Evolutionary conservation across 2,113 vertebrate species (phyloP).

Genomic region (Ardeotis arabs): DNA sequence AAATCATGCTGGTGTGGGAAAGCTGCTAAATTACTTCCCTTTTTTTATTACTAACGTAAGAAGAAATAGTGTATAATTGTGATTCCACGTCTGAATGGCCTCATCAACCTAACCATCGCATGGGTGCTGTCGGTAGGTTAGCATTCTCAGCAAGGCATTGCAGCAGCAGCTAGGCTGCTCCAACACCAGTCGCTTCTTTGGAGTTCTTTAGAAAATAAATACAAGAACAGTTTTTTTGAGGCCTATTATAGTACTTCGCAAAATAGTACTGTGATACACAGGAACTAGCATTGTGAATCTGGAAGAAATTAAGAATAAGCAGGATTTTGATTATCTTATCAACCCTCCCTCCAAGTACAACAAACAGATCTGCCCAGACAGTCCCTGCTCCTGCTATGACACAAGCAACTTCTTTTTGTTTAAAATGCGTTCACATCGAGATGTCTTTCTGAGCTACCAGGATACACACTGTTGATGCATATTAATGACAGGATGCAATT

Average conservation of each 20-base stretch:
- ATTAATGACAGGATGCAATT: conserved; percentile 66
- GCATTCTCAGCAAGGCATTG: neutral
- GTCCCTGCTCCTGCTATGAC: neutral
- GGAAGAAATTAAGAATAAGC: neutral
- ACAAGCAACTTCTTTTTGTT: conserved; percentile 9
- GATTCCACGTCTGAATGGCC: neutral
- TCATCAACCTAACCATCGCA: neutral
- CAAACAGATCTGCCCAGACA: neutral
- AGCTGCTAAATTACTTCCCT: neutral
- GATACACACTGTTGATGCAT: neutral
- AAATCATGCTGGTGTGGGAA: neutral
- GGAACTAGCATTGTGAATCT: neutral
- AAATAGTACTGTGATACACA: neutral
- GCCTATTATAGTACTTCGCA: neutral
- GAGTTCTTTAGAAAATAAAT: neutral
- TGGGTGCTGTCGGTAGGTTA: neutral
- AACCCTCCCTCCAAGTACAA: neutral
- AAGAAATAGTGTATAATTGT: neutral
- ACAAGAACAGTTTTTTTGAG: neutral
- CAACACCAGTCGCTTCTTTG: neutral
- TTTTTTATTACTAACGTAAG: neutral
- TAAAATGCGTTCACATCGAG: conserved; percentile 9
- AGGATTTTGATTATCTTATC: neutral
- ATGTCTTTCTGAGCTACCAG: conserved; percentile 22
- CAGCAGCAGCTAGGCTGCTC: neutral